Base-by-base conservation (phyloP, 2,113 vertebrate species). In the Eupsittula cactorum region DNA sequence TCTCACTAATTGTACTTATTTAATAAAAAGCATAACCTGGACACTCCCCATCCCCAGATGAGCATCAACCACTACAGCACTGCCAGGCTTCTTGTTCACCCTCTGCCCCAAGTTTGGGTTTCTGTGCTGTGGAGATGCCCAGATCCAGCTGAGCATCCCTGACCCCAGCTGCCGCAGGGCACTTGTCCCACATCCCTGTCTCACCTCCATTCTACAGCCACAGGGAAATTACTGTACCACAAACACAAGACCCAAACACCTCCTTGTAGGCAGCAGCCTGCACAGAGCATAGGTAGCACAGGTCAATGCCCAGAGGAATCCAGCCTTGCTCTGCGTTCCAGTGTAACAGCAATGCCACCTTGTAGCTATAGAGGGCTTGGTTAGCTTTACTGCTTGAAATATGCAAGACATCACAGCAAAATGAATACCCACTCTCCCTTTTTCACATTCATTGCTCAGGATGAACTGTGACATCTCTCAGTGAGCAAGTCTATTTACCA, bases 261-360 rank as follows among this genome's bases (percentile, higher is more conserved):
- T 37, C 33, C 41, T 73, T n/a, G 39, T 9, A 14, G 41, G 50
- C 19, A 65, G 41, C 41, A 31, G 33, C 25, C 42, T 52, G 35
- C 44, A 20, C 14, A 9, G 0, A 3, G 28, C 12, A 6, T 5
- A 37, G 18, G 9, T 5, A n/a, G 35, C 41, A 47, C 27, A n/a
- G 14, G 23, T 27, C 76, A n/a, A 50, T 75, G 33, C 41, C 44
- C 60, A 35, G 47, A 57, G 67, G 35, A 20, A 20, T 47, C 41
- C 84, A 76, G n/a, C 52, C n/a, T 59, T 35, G 41, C 20, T 79
- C 28, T 39, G 41, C 42, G 27, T 23, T 29, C 57, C 41, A 52
- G 19, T 7, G 0, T 11, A 70, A 39, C 27, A 64, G 28, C 11
- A 55, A 59, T 0, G 2, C 6, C 0, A 1, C 18, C 70, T n/a